phyloP scores from a whole-genome alignment of 2,797 vertebrate genomes.

The Anabacerthia variegaticeps region DNA sequence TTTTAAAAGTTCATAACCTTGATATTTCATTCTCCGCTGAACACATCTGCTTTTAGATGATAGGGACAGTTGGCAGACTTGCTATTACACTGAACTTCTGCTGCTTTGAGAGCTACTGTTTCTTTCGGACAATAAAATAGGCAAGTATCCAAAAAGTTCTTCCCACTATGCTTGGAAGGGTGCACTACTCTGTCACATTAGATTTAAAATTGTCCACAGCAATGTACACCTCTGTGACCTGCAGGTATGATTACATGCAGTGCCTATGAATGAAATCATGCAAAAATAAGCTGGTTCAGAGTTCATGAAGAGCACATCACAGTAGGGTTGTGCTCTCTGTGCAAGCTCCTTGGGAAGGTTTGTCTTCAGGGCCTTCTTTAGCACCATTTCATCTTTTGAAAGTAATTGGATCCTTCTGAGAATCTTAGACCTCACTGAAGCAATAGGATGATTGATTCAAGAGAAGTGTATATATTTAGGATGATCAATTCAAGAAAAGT shows the following conservation, averaged over 20 bases:
- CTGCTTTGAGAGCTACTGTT: background rate
- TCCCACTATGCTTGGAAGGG: background rate
- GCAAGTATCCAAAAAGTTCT: background rate
- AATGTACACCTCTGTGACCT: background rate
- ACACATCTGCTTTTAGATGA: background rate
- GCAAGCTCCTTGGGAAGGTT: background rate
- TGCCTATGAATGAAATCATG: background rate
- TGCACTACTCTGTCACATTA: background rate
- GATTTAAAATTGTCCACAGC: background rate
- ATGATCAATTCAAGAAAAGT: background rate
- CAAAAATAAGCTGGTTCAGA: background rate
- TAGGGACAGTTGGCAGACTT: background rate
- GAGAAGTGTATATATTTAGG: background rate
- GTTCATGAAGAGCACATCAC: background rate
- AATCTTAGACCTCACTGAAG: background rate
- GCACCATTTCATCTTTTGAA: background rate
- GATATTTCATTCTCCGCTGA: background rate
- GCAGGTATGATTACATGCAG: background rate
- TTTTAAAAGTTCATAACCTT: conserved; percentile 1
- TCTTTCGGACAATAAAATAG: background rate
- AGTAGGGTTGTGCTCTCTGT: background rate
- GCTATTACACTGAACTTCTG: background rate
- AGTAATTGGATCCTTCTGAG: background rate
- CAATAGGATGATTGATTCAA: background rate
- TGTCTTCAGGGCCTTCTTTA: background rate